Evolutionary conservation across 2,888 invertebrate genomes (phyloP), one percentile per base, ranked within the genome.

Genomic region (Lasiommata megera): DNA sequence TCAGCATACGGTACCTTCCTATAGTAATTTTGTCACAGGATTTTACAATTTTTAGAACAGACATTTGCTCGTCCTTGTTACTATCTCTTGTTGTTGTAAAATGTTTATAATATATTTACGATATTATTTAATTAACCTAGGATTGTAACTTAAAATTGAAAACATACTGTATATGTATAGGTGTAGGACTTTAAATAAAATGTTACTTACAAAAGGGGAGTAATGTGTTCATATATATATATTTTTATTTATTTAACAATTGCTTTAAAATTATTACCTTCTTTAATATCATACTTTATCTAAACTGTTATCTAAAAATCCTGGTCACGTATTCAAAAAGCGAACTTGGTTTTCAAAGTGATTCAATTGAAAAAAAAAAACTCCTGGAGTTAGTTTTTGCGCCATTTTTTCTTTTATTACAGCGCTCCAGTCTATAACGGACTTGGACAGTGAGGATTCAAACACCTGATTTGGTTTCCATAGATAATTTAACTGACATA

Each of bases 21-120:
- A 29, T 34, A 8, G 47, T 48, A 34, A 56, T 37, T 44, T 51
- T 11, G 40, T 43, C 56, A 18, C 36, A 28, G 43, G 18, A 50
- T 56, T 14, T 37, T 28, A 44, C 40, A 52, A 23, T 57, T 51
- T 56, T 28, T 57, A 52, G 47, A 57, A 43, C 37, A 34, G 12
- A 61, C 23, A 38, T 53, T 61, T 54, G 58, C 69, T 79, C 72
- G 73, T 77, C 72, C 79, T 79, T 80, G 82, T 81, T 83, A 75
- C 77, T 80, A 76, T 74, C 70, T 82, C 79, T 80, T 74, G 76
- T 82, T 87, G 85, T 88, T 88, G 82, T 86, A 79, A 80, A 82
- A 82, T 87, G 82, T 87, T 85, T 84, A 87, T 77, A 79, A 86
- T 77, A 79, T 81, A 80, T 79, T 79, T 80, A 85, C 68, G 71